These are phyloP conservation scores for Oxyruncus cristatus DNA, from an alignment of 2,113 vertebrate species.

Conservation along the genomic window DNA sequence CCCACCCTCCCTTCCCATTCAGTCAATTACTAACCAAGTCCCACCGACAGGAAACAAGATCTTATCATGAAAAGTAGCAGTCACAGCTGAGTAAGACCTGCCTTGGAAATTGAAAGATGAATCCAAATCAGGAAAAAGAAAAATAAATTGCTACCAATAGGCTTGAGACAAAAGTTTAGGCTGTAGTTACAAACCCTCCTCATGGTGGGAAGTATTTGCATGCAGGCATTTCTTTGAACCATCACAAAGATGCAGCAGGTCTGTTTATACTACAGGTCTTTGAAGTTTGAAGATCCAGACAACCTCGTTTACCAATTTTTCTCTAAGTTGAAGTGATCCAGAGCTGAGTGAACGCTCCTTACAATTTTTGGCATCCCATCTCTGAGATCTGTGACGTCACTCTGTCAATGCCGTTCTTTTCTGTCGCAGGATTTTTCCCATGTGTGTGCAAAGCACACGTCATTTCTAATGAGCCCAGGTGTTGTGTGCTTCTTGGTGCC, in stretches of 20 bases:
- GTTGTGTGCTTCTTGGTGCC: not conserved
- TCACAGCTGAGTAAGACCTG: not conserved
- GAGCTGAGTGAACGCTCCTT: not conserved
- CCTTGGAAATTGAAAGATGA: not conserved
- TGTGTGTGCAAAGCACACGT: not conserved
- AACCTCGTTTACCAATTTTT: not conserved
- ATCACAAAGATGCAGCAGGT: not conserved
- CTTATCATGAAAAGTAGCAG: not conserved
- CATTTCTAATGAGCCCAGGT: not conserved
- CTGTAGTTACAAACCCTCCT: not conserved
- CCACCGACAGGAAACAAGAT: not conserved
- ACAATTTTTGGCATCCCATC: not conserved
- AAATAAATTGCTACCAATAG: not conserved
- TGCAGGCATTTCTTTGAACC: not conserved
- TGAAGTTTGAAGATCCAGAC: not conserved
- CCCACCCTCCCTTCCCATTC: not conserved
- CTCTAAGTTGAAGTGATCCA: not conserved
- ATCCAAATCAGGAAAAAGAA: not conserved
- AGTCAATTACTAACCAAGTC: not conserved
- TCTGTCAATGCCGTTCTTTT: rapidly evolving
- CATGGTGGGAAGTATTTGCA: not conserved
- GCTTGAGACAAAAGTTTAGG: not conserved
- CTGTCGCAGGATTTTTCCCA: not conserved
- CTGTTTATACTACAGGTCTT: not conserved
- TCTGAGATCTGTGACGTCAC: not conserved